These are phyloP conservation scores for Oxyruncus cristatus DNA, from an alignment of 2,113 vertebrate species.

Conservation along the genomic window DNA sequence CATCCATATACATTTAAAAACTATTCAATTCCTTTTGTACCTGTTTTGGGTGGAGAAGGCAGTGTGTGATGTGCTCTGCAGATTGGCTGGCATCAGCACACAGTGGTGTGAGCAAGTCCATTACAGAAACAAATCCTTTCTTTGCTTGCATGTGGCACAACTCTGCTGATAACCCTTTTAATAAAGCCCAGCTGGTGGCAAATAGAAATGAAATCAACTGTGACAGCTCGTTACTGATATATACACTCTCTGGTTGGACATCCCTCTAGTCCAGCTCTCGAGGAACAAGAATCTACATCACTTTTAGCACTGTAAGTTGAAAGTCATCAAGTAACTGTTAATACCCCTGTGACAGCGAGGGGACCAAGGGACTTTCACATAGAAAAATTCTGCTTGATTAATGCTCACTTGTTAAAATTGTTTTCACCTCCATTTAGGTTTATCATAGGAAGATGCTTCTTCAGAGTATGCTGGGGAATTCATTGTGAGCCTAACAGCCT, in stretches of 20 bases:
- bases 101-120: neutral
- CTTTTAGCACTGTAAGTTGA: neutral
- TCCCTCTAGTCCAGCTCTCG: neutral
- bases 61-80: neutral
- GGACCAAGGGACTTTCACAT: neutral
- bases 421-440: neutral
- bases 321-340: neutral
- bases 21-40: neutral
- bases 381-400: neutral
- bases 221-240: conserved; percentile 4
- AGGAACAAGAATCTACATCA: accelerated
- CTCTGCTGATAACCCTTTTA: neutral
- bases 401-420: neutral
- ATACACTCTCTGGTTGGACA: neutral
- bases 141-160: neutral
- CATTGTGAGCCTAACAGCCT: neutral
- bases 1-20: neutral
- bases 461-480: neutral
- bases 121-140: neutral
- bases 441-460: neutral
- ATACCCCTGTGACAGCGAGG: neutral
- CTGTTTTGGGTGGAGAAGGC: neutral
- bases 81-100: neutral
- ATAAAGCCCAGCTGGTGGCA: neutral
- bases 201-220: conserved; percentile 3